Base-by-base conservation (phyloP, 2,113 vertebrate genomes). In the Pterocles orientalis region DNA sequence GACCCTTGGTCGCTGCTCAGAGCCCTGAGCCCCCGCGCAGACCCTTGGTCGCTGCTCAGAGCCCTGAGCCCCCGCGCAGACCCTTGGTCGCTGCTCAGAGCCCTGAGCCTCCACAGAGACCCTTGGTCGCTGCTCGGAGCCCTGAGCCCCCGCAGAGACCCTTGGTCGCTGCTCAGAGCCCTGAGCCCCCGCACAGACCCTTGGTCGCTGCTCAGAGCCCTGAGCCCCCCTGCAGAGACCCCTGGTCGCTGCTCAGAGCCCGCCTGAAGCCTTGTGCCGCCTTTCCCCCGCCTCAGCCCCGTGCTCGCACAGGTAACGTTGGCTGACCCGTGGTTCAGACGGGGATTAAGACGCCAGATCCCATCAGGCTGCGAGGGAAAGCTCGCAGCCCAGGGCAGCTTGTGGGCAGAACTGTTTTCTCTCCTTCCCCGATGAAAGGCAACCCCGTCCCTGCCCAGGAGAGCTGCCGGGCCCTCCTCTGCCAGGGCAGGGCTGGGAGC, bases 291-390 rank as follows among this genome's bases (percentile, higher is more conserved):
- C n/a, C n/a, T n/a, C n/a, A n/a, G n/a, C 45, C 25, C 78, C 3
- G 12, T 9, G 18, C 33, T 31, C 15, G 5, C 51, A 45, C 92
- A 77, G 83, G 83, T 92, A 88, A 81, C 1, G 0, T 7, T 8
- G 3, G 3, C 61, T 3, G 54, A 3, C 25, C 14, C 5, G 5
- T 4, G 3, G 45, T 21, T 20, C 34, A 2, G 31, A 2, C 17
- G 0, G 75, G 21, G 7, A 6, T 12, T 10, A 3, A 36, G 4
- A 12, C 0, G 1, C 12, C 29, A 3, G 9, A 4, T n/a, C 25
- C 51, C 21, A 0, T 25, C 7, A 5, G 10, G 3, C 31, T 14
- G 51, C 36, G 11, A 19, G 5, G 3, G 23, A 5, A 18, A 21
- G 47, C 33, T 19, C 21, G 54, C 29, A 26, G 31, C 18, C 21